A percentile compares a stretch with the other conserved stretches of the same genome.
Evolutionary conservation across 2,113 vertebrate genomes (phyloP).

Genomic region (Panthera tigris): DNA sequence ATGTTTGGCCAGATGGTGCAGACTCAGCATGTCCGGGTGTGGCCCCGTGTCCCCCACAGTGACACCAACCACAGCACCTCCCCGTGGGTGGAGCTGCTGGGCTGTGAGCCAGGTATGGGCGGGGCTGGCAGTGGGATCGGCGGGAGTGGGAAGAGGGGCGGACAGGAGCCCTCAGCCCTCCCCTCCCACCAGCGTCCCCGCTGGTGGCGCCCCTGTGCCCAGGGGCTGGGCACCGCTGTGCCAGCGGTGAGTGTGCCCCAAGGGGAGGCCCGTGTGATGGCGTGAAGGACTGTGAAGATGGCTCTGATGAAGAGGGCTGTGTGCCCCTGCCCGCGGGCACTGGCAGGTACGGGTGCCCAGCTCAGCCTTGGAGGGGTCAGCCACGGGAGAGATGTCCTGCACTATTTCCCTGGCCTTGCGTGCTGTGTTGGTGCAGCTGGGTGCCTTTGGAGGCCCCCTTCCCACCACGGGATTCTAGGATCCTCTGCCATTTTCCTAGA

Average conservation of each 20-base stretch:
- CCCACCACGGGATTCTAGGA: accelerated
- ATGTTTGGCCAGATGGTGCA: conserved; percentile 86
- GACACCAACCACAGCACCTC: conserved; percentile 84
- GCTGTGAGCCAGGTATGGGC: conserved; percentile 87
- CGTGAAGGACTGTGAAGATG: conserved; percentile 81
- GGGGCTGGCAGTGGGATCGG: neutral
- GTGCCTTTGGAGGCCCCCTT: neutral
- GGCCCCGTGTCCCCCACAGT: conserved; percentile 84
- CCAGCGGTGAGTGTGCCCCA: conserved; percentile 59
- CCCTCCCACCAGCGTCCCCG: conserved; percentile 58
- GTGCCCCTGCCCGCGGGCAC: neutral
- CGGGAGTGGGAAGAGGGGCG: accelerated
- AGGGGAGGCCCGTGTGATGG: conserved; percentile 82
- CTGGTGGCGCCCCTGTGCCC: neutral
- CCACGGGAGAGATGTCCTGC: neutral
- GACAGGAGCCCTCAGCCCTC: neutral
- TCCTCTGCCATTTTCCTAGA: neutral
- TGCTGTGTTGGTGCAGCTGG: neutral
- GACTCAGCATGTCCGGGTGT: conserved; percentile 86
- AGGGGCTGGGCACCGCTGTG: conserved; percentile 23
- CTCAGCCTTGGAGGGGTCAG: neutral
- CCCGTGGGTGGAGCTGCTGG: conserved; percentile 89
- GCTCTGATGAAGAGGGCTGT: conserved; percentile 88
- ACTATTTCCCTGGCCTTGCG: accelerated
- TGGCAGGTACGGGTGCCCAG: conserved; percentile 36